phyloP scores from a whole-genome alignment of 30 jellyfish, hydroid and myxozoan species.

The Sanderia malayensis region DNA sequence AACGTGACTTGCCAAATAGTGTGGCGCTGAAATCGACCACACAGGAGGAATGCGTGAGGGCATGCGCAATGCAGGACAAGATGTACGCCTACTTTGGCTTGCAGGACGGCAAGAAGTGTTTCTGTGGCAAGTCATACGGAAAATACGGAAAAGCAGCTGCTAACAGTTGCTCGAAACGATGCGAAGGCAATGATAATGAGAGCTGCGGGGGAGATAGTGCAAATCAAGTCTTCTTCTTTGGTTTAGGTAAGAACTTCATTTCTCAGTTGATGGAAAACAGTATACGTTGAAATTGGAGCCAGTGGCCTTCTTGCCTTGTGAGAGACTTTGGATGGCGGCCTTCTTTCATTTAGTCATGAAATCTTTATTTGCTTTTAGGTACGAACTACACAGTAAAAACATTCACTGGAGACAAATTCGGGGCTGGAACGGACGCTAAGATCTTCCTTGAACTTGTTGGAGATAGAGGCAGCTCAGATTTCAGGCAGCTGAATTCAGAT shows the following conservation, averaged over 20 bases:
- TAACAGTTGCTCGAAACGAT: conserved; percentile 47
- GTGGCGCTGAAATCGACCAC: conserved; percentile 49
- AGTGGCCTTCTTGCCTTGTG: no score
- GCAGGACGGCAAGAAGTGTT: conserved; percentile 83
- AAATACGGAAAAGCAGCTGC: conserved; percentile 71
- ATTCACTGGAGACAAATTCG: conserved; percentile 80
- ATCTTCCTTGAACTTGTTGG: conserved; percentile 79
- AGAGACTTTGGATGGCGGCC: no score
- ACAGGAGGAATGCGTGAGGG: conserved; percentile 87
- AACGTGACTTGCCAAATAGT: conserved; percentile 65
- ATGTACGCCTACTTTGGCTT: conserved; percentile 86
- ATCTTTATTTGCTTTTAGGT: conserved; percentile 45
- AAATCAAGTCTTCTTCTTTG: conserved; percentile 75
- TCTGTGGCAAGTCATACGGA: conserved; percentile 80
- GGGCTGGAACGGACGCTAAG: conserved; percentile 95
- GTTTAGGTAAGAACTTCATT: conserved; percentile 63
- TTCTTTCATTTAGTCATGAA: no score
- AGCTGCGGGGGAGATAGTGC: conserved; percentile 89
- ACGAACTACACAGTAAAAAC: conserved; percentile 86
- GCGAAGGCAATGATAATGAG: conserved; percentile 74
- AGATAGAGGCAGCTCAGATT: conserved; percentile 90
- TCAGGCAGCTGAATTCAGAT: conserved; percentile 73
- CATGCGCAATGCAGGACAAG: conserved; percentile 91
- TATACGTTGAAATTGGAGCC: no score
- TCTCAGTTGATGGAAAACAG: no score